Conservation (phyloP, 2,113 vertebrate genomes). For the Macroglossus sobrinus region DNA sequence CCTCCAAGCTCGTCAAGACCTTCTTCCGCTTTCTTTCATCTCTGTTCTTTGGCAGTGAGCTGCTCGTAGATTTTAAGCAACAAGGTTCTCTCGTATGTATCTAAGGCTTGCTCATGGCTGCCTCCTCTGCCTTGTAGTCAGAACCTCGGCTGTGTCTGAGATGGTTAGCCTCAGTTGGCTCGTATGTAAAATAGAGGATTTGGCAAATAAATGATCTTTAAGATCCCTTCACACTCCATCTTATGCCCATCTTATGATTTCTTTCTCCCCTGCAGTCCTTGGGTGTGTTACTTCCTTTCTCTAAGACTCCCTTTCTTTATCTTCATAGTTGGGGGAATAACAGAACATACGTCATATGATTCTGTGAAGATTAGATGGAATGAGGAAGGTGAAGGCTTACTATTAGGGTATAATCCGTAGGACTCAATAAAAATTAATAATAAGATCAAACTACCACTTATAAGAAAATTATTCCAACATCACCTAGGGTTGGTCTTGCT, state of each 20-base stretch:
- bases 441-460: background rate
- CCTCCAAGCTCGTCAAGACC: accelerated
- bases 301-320: background rate
- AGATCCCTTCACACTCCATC: background rate
- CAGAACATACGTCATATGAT: background rate
- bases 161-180: background rate
- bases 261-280: background rate
- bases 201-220: background rate
- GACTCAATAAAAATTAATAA: background rate
- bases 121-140: background rate
- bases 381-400: background rate
- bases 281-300: background rate
- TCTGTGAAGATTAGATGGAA: background rate
- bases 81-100: accelerated
- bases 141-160: too few relatives aligned
- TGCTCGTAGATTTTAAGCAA: background rate
- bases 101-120: accelerated
- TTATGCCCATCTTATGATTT: background rate
- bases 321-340: background rate
- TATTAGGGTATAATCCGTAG: accelerated
- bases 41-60: background rate
- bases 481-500: background rate
- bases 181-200: background rate
- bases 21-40: background rate
- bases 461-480: background rate